Base-by-base conservation (phyloP, 2,113 vertebrate genomes). In the Dolichallabes microphthalmus region DNA sequence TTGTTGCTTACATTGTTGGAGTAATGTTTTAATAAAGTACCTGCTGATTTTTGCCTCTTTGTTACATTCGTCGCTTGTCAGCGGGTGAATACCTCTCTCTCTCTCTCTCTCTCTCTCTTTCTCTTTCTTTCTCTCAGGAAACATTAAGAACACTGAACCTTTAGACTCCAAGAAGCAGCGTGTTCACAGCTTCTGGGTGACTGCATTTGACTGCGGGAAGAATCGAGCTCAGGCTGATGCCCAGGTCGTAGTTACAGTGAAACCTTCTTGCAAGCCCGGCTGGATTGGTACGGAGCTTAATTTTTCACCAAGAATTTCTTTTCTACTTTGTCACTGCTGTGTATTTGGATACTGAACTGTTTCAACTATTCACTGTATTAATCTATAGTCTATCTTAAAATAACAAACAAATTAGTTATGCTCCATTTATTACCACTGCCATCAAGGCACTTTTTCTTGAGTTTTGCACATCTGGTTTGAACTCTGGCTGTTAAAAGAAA, bases 191-290 rank as follows among this genome's bases (percentile, higher is more conserved):
- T 98, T 99, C 91, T 97, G 96, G 2, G 98, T 99, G 91, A 99
- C 98, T 0, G 98, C 98, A 7, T 99, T 98, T 14, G 98, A 99
- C 93, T 99, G 98, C 4, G 98, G 98, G 35, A 99, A 99, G 94
- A 98, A 98, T 92, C 94, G 98, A 0, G 97, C 98, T 4, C 96
- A 96, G 13, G 97, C 98, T 61, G 98, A 99, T 3, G 96, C 98
- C 0, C 96, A 98, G 91, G 97, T 99, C 78, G 96, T 96, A 83
- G 94, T 99, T 91, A 97, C 98, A 73, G 98, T 99, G 92, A 98
- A 98, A 88, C 98, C 98, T 68, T 98, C 97, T 92, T 99, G 98
- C 92, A 98, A 98, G 85, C 98, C 98, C 11, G 98, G 97, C 85
- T 95, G 94, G 95, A 95, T 93, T 11, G 94, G 94, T 95, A 92